Percentiles rank a stretch among this genome's conserved stretches.
Conservation (phyloP, 2,888 invertebrate genomes). For the Pseudoips prasinana region DNA sequence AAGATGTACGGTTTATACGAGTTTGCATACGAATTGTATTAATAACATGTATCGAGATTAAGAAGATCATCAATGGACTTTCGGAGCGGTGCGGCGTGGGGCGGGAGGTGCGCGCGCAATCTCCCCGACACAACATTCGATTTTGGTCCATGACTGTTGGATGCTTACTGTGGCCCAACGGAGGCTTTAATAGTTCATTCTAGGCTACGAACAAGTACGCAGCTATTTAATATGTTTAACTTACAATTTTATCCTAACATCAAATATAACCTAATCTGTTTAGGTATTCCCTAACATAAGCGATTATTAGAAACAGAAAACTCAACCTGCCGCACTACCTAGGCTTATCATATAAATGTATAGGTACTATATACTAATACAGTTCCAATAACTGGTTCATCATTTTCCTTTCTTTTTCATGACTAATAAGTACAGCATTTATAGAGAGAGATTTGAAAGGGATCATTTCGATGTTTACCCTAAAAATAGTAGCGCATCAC, state of each 20-base stretch:
- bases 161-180: constrained; percentile 75
- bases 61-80: constrained; percentile 78
- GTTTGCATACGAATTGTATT: constrained; percentile 50
- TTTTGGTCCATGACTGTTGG: constrained; percentile 82
- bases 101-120: constrained; percentile 73
- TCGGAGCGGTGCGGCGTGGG: constrained; percentile 65
- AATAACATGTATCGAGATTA: constrained; percentile 68
- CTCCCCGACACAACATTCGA: constrained; percentile 77
- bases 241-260: constrained; percentile 35
- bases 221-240: constrained; percentile 50
- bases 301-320: no score
- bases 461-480: no score
- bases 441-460: no score
- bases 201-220: constrained; percentile 57
- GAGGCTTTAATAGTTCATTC: constrained; percentile 79
- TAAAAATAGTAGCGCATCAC: no score
- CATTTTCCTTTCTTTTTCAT: no score
- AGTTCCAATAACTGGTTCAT: no score
- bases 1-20: constrained; percentile 21
- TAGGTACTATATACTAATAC: no score
- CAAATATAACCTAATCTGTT: constrained; percentile 6
- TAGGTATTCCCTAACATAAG: no score
- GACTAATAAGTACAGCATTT: no score
- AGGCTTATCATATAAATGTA: no score
- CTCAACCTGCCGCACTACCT: no score